Base-by-base conservation (phyloP, 1,140 invertebrate genomes). In the Drosophila nikananu region DNA sequence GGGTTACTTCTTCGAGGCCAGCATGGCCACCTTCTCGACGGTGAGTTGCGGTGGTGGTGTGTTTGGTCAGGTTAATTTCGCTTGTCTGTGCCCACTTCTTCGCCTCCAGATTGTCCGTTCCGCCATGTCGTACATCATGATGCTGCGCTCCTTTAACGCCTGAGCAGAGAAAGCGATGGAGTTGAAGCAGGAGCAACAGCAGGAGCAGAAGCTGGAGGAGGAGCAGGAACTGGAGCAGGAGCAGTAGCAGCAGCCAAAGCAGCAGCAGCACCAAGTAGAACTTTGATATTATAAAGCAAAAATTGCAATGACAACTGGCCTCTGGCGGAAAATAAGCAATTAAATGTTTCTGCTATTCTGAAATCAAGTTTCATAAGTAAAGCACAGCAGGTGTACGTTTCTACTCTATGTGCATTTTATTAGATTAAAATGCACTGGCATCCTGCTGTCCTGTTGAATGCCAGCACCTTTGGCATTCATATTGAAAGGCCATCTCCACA, bases 91-190 rank as follows among this genome's bases (percentile, higher is more conserved):
- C 32, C 5, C 32, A 19, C 32, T 30, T 25, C n/a, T 2, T 8
- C 42, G 7, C 0, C 48, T 66, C 30, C 59, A 89, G 86, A 89
- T 89, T 51, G 75, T 90, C 5, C 86, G 86, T 44, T 81, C 86
- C 6, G 81, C 86, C 44, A 49, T 90, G 55, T 90, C 86, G 7
- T 89, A 89, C 46, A 74, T 89, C 35, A 90, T 90, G 86, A 90
- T 89, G 86, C 25, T 89, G 81, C 86, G 86, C 41, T 77, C 81
- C 5, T 86, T 89, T 30, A 89, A 81, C 27, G 84, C 51, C 23
- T 79, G 15, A 73, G 48, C 35, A 17, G 55, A 41, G 4, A 12
- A 72, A 5, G 35, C 12, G 32, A 35, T 37, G 27, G 0, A 9
- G 48, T 7, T 6, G 39, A 0, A n/a, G 58, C 9, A 7, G n/a